These are phyloP conservation scores for Tetranychus piercei DNA, from an alignment of 2,888 invertebrate species.

Conservation along the genomic window DNA sequence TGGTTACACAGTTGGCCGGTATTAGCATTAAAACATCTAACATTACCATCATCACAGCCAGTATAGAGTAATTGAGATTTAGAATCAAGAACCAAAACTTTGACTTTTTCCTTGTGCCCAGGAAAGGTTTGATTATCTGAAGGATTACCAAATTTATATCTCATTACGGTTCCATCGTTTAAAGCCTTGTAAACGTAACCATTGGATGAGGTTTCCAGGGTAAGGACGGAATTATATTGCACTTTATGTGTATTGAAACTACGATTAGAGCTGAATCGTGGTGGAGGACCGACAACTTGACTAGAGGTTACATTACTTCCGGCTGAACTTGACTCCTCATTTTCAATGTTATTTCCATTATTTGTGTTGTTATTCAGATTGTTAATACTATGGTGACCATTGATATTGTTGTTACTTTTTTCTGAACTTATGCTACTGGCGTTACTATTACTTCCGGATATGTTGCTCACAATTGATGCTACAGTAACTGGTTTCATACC, in stretches of 20 bases:
- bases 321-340: not conserved
- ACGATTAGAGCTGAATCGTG: slow-evolving; percentile 3
- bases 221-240: slow-evolving; percentile 15
- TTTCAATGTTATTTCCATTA: not conserved
- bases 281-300: slow-evolving; percentile 5
- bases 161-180: slow-evolving; percentile 11
- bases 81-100: slow-evolving; percentile 9
- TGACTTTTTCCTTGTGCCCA: slow-evolving; percentile 13
- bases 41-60: slow-evolving; percentile 14
- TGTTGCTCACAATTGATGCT: not conserved
- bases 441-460: not conserved
- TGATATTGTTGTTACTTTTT: not conserved
- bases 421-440: not conserved
- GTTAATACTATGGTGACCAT: slow-evolving; percentile 1
- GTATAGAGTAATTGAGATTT: slow-evolving; percentile 16
- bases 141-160: slow-evolving; percentile 10
- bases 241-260: slow-evolving; percentile 10
- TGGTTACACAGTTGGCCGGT: slow-evolving; percentile 11
- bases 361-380: not conserved
- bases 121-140: not conserved
- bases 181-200: slow-evolving; percentile 14
- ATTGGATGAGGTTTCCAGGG: slow-evolving; percentile 10
- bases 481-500: not conserved
- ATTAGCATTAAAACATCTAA: slow-evolving; percentile 14
- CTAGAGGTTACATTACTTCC: slow-evolving; percentile 8